Evolutionary conservation across 2,888 invertebrate genomes (phyloP).

Genomic region (Mechanitis mazaeus): DNA sequence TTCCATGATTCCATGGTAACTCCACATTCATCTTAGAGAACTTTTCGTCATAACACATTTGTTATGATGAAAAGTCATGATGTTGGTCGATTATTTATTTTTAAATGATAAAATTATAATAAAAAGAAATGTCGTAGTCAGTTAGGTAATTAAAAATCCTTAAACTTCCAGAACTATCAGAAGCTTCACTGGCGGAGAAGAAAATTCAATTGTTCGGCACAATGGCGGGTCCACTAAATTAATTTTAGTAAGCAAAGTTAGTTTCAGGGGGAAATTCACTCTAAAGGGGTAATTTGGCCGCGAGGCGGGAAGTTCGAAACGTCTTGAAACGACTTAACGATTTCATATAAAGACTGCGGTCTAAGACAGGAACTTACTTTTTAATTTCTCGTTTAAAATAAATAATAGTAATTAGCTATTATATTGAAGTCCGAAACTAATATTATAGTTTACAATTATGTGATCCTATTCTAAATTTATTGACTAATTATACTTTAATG

Average conservation of each 20-base stretch:
- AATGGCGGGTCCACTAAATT: slow-evolving; percentile 53
- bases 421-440: too few relatives aligned
- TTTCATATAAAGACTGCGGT: slow-evolving; percentile 21
- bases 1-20: too few relatives aligned
- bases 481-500: too few relatives aligned
- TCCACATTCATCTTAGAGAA: too few relatives aligned
- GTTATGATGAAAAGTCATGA: too few relatives aligned
- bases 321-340: slow-evolving; percentile 37
- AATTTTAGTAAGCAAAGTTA: slow-evolving; percentile 54
- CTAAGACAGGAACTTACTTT: not conserved
- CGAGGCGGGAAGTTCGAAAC: slow-evolving; percentile 38
- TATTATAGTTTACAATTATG: too few relatives aligned
- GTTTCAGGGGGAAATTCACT: slow-evolving; percentile 43
- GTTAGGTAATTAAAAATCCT: not conserved
- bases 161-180: slow-evolving; percentile 13
- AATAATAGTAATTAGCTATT: slow-evolving; percentile 20
- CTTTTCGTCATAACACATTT: too few relatives aligned
- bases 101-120: too few relatives aligned
- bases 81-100: too few relatives aligned
- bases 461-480: too few relatives aligned
- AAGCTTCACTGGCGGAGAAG: slow-evolving; percentile 29
- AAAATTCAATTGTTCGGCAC: slow-evolving; percentile 52
- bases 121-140: too few relatives aligned
- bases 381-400: slow-evolving; percentile 19
- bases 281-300: slow-evolving; percentile 47